Conservation (phyloP, 1,140 invertebrate species). For the Leptinotarsa texana region DNA sequence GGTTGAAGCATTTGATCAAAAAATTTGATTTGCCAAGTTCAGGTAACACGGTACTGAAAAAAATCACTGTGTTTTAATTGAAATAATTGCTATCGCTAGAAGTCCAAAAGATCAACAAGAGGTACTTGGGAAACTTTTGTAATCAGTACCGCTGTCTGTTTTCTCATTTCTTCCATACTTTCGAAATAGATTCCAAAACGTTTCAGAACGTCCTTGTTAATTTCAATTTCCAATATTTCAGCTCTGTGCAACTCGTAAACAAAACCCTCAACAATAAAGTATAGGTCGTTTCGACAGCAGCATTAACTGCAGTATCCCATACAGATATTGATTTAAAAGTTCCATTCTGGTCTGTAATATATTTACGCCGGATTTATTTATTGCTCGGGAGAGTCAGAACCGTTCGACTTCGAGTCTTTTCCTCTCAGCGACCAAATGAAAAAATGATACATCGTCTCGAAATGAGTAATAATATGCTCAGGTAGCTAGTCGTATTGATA, state of each 20-base stretch:
- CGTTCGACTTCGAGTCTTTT: slow-evolving; percentile 18
- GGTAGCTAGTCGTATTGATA: slow-evolving; percentile 35
- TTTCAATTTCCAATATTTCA: not conserved
- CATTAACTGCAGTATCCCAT: slow-evolving; percentile 14
- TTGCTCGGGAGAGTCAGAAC: slow-evolving; percentile 12
- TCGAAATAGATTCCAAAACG: too few species aligned
- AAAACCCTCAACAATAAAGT: not conserved
- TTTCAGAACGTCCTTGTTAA: not conserved
- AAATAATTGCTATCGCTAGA: too few species aligned
- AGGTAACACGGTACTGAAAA: too few species aligned
- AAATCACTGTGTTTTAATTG: too few species aligned
- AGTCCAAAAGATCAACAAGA: too few species aligned
- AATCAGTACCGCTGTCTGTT: too few species aligned
- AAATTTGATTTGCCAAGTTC: too few species aligned
- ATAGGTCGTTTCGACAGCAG: not conserved
- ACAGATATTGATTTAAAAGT: slow-evolving; percentile 19
- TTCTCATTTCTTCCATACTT: too few species aligned
- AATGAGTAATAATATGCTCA: slow-evolving; percentile 41
- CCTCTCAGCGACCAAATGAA: slow-evolving; percentile 28
- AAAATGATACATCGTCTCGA: slow-evolving; percentile 26
- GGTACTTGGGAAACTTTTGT: too few species aligned
- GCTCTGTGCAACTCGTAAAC: not conserved
- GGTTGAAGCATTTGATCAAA: too few species aligned
- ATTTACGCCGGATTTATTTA: slow-evolving; percentile 22
- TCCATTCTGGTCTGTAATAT: slow-evolving; percentile 16